Evolutionary conservation across 2,888 invertebrate genomes (phyloP).

Genomic region (Chelonus formosanus): DNA sequence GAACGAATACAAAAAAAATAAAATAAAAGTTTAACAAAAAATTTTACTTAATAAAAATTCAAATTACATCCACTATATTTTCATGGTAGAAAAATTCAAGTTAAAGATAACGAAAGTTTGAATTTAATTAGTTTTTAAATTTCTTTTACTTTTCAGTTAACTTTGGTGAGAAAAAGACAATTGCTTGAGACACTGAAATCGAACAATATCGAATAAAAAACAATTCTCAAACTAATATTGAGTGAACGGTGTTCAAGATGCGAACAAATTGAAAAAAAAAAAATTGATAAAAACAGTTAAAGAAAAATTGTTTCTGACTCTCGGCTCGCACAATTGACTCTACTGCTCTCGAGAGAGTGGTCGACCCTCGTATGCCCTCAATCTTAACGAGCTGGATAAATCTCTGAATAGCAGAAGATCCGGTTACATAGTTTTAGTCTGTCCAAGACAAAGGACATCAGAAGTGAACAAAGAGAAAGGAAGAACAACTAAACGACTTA

Average conservation of each 20-base stretch:
- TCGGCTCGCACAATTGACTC: slow-evolving; percentile 13
- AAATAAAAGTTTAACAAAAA: no score
- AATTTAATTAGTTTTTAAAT: not conserved
- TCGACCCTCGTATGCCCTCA: slow-evolving; percentile 25
- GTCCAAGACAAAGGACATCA: slow-evolving; percentile 23
- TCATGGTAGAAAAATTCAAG: no score
- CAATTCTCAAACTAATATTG: not conserved
- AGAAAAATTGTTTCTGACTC: slow-evolving; percentile 26
- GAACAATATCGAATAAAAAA: not conserved
- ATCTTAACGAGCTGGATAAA: slow-evolving; percentile 38
- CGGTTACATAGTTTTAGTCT: slow-evolving; percentile 36
- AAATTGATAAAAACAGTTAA: slow-evolving; percentile 10
- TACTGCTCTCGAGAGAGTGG: slow-evolving; percentile 19
- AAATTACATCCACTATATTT: no score
- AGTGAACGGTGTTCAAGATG: not conserved
- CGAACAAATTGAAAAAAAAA: not conserved
- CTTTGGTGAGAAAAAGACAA: no score
- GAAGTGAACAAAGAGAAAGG: slow-evolving; percentile 11
- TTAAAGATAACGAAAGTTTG: not conserved
- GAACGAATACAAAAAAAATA: not conserved
- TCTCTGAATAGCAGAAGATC: slow-evolving; percentile 33
- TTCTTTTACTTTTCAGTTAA: no score
- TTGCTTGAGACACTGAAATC: not conserved
- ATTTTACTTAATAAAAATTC: not conserved
- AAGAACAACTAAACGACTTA: not conserved